Evolutionary conservation across 2,888 invertebrate species (phyloP), one percentile per base, ranked within the genome.

Genomic region (Glyphotaelius pellucidus): DNA sequence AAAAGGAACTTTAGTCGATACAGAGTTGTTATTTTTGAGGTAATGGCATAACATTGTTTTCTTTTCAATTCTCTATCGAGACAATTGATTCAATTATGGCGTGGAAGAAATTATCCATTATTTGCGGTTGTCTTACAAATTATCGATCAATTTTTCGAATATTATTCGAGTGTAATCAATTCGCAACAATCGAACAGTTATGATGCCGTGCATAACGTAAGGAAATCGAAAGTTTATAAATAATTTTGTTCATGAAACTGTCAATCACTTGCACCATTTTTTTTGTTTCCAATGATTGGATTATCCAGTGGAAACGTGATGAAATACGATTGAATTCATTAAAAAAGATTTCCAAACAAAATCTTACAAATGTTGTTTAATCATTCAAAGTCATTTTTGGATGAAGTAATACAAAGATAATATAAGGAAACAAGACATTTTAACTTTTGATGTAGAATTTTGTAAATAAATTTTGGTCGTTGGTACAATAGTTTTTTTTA

Each of bases 171-270:
- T 81, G 81, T 30, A 89, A 85, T 85, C 84, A 42, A 84, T 90
- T 90, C 79, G 84, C n/a, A 31, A 83, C 85, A 90, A 52, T 38
- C 85, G 85, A 90, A 30, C 31, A 30, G 25, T 5, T 12, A 35
- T 32, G 67, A 88, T 35, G 35, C 79, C 90, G 90, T 90, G 90
- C 90, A 90, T 90, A 30, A 90, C 90, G 90, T 3, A 42, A 90
- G 52, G 90, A 90, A 90, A 90, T 90, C 30, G 90, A 90, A 90
- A 90, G 90, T 90, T 35, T 52, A 88, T 31, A 67, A 88, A 67
- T 47, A 67, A 67, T 52, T n/a, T 15, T 14, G 12, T 25, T 79
- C 31, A 25, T 67, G 19, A 85, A 35, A 19, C 67, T 52, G 67
- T 52, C 67, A 31, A 88, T 88, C 67, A 19, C 11, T 88, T 52